Evolutionary conservation across 2,888 invertebrate species (phyloP).

Genomic region (Drosophila monieri): DNA sequence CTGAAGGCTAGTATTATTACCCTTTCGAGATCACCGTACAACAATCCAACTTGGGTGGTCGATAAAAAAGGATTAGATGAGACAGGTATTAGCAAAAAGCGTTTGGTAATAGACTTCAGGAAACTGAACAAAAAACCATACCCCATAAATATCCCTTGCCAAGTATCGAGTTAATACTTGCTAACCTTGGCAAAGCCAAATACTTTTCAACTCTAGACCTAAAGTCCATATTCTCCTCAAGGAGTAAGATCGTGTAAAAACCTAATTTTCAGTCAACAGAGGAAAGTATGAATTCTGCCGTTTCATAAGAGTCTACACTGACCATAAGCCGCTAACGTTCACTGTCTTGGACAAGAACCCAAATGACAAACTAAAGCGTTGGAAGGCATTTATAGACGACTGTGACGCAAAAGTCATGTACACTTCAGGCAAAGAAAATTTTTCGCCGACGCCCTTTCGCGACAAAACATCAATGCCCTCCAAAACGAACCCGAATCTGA

Average conservation of each 20-base stretch:
- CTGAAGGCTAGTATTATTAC: not conserved
- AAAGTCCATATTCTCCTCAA: slow-evolving; percentile 3
- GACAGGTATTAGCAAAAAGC: not conserved
- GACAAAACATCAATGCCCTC: too few species aligned
- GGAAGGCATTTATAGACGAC: too few species aligned
- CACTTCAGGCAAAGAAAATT: too few species aligned
- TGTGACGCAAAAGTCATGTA: too few species aligned
- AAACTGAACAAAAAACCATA: slow-evolving; percentile 13
- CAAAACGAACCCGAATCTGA: too few species aligned
- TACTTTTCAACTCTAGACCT: too few species aligned
- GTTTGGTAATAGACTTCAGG: slow-evolving; percentile 18
- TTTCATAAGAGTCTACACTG: too few species aligned
- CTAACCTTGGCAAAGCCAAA: slow-evolving; percentile 4
- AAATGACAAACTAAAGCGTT: too few species aligned
- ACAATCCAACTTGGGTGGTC: not conserved
- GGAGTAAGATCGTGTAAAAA: slow-evolving; percentile 9
- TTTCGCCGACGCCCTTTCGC: too few species aligned
- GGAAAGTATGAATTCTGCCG: slow-evolving; percentile 3
- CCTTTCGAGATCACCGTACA: not conserved
- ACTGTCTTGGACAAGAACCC: too few species aligned
- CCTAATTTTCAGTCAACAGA: slow-evolving; percentile 4
- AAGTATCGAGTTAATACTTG: not conserved
- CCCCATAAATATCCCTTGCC: slow-evolving; percentile 10
- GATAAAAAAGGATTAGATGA: not conserved
- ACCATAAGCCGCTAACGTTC: too few species aligned